Percentiles rank a stretch among this genome's conserved stretches.
Conservation (phyloP, 2,888 invertebrate species). For the Caradrina clavipalpis region DNA sequence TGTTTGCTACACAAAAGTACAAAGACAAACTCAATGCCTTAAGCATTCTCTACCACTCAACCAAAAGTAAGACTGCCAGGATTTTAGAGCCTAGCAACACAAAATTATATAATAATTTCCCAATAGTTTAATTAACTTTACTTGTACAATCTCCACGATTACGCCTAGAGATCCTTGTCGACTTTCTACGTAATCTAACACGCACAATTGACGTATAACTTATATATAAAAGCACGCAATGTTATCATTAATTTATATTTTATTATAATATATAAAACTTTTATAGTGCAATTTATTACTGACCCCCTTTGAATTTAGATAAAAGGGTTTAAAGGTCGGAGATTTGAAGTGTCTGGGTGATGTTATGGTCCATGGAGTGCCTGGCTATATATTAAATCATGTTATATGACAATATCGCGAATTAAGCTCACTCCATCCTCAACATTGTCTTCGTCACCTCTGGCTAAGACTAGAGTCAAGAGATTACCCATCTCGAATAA, state of each 20-base stretch:
- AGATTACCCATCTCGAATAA: too few relatives aligned
- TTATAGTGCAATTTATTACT: slow-evolving; percentile 20
- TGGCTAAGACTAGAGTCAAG: too few relatives aligned
- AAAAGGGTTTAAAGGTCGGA: background rate
- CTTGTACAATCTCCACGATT: slow-evolving; percentile 21
- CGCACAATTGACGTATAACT: slow-evolving; percentile 32
- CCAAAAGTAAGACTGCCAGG: too few relatives aligned
- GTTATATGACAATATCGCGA: too few relatives aligned
- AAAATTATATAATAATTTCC: background rate
- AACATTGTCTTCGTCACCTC: too few relatives aligned
- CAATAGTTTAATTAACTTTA: slow-evolving; percentile 27
- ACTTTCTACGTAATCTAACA: slow-evolving; percentile 28
- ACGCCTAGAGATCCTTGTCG: slow-evolving; percentile 40
- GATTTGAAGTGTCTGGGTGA: background rate
- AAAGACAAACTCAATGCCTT: too few relatives aligned
- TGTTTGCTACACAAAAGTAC: too few relatives aligned
- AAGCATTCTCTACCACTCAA: too few relatives aligned
- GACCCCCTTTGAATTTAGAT: slow-evolving; percentile 11
- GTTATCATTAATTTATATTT: slow-evolving; percentile 36
- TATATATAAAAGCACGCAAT: slow-evolving; percentile 39
- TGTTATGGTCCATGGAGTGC: too few relatives aligned
- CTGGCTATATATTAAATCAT: too few relatives aligned
- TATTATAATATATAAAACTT: slow-evolving; percentile 29
- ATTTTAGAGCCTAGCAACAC: slow-evolving; percentile 15
- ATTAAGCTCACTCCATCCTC: too few relatives aligned